These are phyloP conservation scores for Auanema sp. DNA, from an alignment of 2,888 invertebrate genomes.

Conservation along the genomic window DNA sequence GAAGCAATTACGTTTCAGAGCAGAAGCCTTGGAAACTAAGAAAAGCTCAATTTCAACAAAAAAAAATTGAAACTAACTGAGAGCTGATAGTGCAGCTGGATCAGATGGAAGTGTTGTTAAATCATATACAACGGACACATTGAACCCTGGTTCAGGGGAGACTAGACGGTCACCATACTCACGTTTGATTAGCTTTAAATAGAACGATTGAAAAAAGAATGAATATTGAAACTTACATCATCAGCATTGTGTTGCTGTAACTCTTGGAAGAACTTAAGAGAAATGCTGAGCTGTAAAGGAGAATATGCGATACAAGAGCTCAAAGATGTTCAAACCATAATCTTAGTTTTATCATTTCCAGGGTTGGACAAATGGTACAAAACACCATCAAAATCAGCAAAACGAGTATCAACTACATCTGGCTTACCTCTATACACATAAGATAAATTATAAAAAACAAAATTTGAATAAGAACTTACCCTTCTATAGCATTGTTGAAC, in stretches of 20 bases:
- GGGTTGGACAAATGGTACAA: conserved; percentile 96
- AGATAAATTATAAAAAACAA: conserved; percentile 14
- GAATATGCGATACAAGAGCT: not conserved
- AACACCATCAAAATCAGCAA: conserved; percentile 95
- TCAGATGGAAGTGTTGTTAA: conserved; percentile 90
- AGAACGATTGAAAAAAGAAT: no score
- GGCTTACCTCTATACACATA: conserved; percentile 78
- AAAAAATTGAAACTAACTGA: not conserved
- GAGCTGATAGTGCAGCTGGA: conserved; percentile 69
- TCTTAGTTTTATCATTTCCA: conserved; percentile 92
- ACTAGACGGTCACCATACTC: conserved; percentile 81
- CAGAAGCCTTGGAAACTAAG: conserved; percentile 75
- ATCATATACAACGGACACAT: conserved; percentile 89
- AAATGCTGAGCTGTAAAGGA: conserved; percentile 86
- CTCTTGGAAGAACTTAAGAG: conserved; percentile 91
- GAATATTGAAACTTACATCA: conserved; percentile 71
- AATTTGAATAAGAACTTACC: conserved; percentile 73
- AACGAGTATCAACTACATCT: conserved; percentile 87
- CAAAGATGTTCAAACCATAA: conserved; percentile 77
- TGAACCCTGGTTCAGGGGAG: conserved; percentile 87
- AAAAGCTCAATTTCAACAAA: no score
- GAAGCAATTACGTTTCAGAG: conserved; percentile 96
- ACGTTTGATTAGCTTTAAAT: conserved; percentile 77
- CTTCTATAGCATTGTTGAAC: conserved; percentile 91
- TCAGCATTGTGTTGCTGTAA: conserved; percentile 97